phyloP scores from a whole-genome alignment of 1,140 invertebrate genomes.

The Myzus persicae region DNA sequence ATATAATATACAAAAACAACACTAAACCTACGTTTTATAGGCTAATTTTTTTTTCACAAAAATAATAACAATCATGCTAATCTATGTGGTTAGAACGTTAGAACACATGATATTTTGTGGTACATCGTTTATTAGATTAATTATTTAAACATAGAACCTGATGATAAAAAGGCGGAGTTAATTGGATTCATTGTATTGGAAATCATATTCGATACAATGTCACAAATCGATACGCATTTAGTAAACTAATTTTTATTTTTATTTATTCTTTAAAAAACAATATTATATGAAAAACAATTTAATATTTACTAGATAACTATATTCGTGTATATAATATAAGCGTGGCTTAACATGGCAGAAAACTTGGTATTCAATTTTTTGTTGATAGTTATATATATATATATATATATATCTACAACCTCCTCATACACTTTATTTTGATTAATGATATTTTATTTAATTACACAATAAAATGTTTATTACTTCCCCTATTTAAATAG shows the following conservation, averaged over 20 bases:
- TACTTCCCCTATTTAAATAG: neutral
- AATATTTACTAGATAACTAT: neutral
- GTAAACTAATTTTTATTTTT: neutral
- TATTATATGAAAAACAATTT: neutral
- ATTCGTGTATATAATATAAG: neutral
- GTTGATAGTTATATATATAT: too few species aligned
- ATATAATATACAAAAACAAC: neutral
- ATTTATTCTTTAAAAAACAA: neutral
- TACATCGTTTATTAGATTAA: neutral
- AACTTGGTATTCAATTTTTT: neutral
- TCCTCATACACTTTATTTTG: too few species aligned
- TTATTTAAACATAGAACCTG: neutral
- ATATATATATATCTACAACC: too few species aligned
- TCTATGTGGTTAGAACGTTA: neutral
- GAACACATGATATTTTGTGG: too few species aligned
- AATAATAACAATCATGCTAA: too few species aligned
- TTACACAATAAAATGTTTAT: neutral
- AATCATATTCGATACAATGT: neutral
- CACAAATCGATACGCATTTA: neutral
- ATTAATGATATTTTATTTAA: neutral
- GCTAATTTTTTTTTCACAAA: neutral
- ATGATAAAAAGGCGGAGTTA: neutral
- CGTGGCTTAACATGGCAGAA: neutral
- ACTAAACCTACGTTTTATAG: neutral
- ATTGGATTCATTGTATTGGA: neutral